A percentile compares a stretch with the other conserved stretches of the same genome.
Evolutionary conservation across 2,113 vertebrate species (phyloP).

Genomic region (Geococcyx californianus): DNA sequence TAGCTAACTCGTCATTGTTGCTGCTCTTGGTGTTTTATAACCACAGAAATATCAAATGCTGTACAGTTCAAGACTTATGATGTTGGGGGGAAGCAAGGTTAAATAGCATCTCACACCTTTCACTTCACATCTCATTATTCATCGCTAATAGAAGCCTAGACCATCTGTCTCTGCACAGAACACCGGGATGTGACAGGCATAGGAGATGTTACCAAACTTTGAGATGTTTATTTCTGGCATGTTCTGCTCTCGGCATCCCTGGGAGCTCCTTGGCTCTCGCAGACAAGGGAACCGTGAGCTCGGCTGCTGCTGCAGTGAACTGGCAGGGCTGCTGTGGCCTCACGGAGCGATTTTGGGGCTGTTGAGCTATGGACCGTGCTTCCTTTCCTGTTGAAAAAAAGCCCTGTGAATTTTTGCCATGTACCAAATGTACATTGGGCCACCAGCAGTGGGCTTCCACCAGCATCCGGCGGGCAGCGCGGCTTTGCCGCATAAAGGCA

Average conservation of each 20-base stretch:
- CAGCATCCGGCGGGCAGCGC: background rate
- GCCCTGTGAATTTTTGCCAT: fast-evolving
- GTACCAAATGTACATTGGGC: fast-evolving
- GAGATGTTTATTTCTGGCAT: constrained; percentile 32
- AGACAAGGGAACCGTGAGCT: background rate
- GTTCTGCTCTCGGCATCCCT: background rate
- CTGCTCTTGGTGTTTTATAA: constrained; percentile 4
- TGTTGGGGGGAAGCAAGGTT: constrained; percentile 61
- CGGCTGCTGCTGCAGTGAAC: background rate
- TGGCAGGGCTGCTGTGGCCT: background rate
- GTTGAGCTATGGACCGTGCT: background rate
- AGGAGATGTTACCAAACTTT: constrained; percentile 8
- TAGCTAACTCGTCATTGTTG: background rate
- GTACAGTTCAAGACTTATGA: constrained; percentile 28
- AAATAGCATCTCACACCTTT: constrained; percentile 71
- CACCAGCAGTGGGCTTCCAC: background rate
- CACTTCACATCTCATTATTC: constrained; percentile 71
- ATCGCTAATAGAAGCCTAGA: constrained; percentile 62
- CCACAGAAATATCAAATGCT: constrained; percentile 31
- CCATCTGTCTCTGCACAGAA: constrained; percentile 68
- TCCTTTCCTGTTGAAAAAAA: background rate
- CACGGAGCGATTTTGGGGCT: fast-evolving
- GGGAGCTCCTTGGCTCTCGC: background rate
- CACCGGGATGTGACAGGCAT: constrained; percentile 59
- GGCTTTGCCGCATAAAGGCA: background rate